These are phyloP conservation scores for Drosophila ohnishii DNA, from an alignment of 1,140 invertebrate species.

Conservation along the genomic window DNA sequence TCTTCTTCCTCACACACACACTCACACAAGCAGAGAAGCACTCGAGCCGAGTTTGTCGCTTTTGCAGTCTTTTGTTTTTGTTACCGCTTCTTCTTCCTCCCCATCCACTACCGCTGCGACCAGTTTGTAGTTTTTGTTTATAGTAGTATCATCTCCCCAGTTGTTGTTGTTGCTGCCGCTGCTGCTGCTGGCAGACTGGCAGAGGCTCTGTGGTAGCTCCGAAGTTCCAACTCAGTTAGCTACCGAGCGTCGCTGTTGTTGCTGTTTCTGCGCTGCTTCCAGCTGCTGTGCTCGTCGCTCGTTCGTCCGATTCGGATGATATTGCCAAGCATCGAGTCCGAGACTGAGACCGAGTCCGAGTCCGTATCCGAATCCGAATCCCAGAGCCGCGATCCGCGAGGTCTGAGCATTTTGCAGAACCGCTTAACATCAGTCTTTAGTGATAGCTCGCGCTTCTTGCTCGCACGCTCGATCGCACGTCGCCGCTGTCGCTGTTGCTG, in stretches of 20 bases:
- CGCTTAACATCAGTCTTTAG: conserved; percentile 83
- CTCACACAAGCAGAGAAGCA: not conserved
- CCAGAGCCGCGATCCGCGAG: conserved; percentile 22
- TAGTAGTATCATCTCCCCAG: conserved; percentile 60
- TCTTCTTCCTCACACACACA: conserved; percentile 49
- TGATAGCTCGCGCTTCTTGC: conserved; percentile 83
- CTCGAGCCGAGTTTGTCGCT: conserved; percentile 48
- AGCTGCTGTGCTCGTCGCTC: conserved; percentile 44
- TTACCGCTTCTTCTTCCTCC: conserved; percentile 41
- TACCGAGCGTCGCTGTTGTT: conserved; percentile 39
- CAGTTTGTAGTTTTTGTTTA: conserved; percentile 79
- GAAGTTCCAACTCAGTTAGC: conserved; percentile 38
- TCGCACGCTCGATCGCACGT: conserved; percentile 78
- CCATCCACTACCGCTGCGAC: conserved; percentile 38
- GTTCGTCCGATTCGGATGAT: conserved; percentile 53
- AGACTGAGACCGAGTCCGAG: conserved; percentile 2
- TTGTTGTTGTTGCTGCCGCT: conserved; percentile 24
- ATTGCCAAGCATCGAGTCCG: conserved; percentile 60
- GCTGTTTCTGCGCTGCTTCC: conserved; percentile 30
- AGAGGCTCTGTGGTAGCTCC: conserved; percentile 36
- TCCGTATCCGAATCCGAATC: not conserved
- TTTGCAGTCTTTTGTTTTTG: conserved; percentile 62
- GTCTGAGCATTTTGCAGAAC: conserved; percentile 81
- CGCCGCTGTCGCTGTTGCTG: conserved; percentile 54
- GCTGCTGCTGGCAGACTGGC: conserved; percentile 30